Evolutionary conservation across 2,113 vertebrate genomes (phyloP).

Genomic region (Acrocephalus arundinaceus): DNA sequence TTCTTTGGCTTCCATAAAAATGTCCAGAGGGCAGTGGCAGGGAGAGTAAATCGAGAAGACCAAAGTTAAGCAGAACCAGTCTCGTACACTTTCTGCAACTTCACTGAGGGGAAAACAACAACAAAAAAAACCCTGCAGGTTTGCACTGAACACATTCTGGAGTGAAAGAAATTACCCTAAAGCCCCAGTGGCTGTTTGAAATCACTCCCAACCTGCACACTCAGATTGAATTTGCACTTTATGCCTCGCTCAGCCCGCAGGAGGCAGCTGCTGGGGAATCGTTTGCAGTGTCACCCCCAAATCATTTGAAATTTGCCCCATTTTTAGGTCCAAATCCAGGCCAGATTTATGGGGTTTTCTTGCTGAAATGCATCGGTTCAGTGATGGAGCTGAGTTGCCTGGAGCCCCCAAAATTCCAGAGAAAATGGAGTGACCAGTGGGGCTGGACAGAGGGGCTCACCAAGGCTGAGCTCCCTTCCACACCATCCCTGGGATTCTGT

Average conservation of each 20-base stretch:
- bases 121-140: not conserved
- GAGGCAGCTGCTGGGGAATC: not conserved
- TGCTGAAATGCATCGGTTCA: not conserved
- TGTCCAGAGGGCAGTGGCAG: conserved; percentile 46
- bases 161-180: not conserved
- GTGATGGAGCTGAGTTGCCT: not conserved
- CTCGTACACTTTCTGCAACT: not conserved
- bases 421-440: not conserved
- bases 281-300: not conserved
- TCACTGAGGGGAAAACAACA: not conserved
- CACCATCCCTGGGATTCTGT: not conserved
- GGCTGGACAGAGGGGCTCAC: not conserved
- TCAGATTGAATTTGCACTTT: not conserved
- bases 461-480: not conserved
- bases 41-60: conserved; percentile 47
- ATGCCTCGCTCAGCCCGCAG: not conserved
- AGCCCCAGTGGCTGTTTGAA: not conserved
- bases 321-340: not conserved
- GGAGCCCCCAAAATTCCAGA: conserved; percentile 5
- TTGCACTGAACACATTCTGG: not conserved
- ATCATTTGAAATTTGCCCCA: not conserved
- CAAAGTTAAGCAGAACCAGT: conserved; percentile 54
- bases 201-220: not conserved
- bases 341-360: conserved; percentile 1
- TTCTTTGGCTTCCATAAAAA: conserved; percentile 38